Percentiles rank a stretch among this genome's conserved stretches.
Evolutionary conservation across 1,140 invertebrate genomes (phyloP).

Genomic region (Holotrichia oblita): DNA sequence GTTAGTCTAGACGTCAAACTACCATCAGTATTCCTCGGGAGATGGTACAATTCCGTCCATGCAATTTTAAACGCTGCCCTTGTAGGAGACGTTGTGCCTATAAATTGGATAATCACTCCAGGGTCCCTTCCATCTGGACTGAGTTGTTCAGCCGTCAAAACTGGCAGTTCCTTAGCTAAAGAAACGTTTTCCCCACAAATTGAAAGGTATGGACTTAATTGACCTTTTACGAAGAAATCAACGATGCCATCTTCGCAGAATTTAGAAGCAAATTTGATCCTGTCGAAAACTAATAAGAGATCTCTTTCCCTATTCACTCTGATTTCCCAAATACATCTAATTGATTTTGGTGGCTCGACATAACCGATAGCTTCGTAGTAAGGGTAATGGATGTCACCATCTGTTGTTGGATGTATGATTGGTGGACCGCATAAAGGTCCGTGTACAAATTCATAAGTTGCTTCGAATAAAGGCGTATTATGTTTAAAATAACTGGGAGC

Average conservation of each 20-base stretch:
- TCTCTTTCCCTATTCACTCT: slow-evolving; percentile 81
- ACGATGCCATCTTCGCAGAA: slow-evolving; percentile 85
- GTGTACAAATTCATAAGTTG: slow-evolving; percentile 87
- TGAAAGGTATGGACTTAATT: slow-evolving; percentile 75
- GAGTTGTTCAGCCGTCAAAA: slow-evolving; percentile 78
- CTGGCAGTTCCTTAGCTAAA: slow-evolving; percentile 77
- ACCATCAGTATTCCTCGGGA: slow-evolving; percentile 83
- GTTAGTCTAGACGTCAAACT: slow-evolving; percentile 77
- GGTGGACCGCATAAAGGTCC: slow-evolving; percentile 87
- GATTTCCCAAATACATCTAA: slow-evolving; percentile 90
- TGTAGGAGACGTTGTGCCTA: slow-evolving; percentile 72
- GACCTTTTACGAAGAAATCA: slow-evolving; percentile 79
- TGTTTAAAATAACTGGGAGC: slow-evolving; percentile 89
- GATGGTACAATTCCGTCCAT: slow-evolving; percentile 87
- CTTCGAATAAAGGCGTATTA: slow-evolving; percentile 80
- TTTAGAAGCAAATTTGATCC: slow-evolving; percentile 81
- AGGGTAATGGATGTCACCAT: slow-evolving; percentile 86
- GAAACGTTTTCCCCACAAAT: slow-evolving; percentile 87
- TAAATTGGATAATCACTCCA: slow-evolving; percentile 58
- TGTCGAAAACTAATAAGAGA: slow-evolving; percentile 86
- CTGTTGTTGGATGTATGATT: slow-evolving; percentile 76
- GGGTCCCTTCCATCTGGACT: slow-evolving; percentile 70
- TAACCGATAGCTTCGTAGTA: slow-evolving; percentile 84
- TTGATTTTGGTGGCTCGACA: slow-evolving; percentile 75
- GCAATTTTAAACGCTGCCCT: slow-evolving; percentile 85